A percentile compares a stretch with the other conserved stretches of the same genome.
These are phyloP conservation scores for Caenorhabditis sulstoni DNA, from an alignment of 2,888 invertebrate genomes.

Conservation along the genomic window DNA sequence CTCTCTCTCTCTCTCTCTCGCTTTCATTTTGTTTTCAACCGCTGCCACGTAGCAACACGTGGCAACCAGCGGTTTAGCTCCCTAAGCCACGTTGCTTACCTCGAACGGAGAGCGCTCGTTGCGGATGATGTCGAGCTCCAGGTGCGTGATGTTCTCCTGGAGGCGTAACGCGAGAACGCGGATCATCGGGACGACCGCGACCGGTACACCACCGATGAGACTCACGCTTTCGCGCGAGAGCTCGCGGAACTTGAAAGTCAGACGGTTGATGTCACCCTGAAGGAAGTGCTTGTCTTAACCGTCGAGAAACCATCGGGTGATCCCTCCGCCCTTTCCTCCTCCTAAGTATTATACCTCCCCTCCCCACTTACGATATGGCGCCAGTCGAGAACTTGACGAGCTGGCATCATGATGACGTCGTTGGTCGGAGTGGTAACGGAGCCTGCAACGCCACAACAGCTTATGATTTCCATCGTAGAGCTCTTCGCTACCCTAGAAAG, in stretches of 20 bases:
- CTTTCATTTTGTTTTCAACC: no score
- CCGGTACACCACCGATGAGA: slow-evolving; percentile 16
- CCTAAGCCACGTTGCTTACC: no score
- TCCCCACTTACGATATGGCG: slow-evolving; percentile 34
- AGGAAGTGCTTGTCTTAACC: background rate
- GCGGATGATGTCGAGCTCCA: slow-evolving; percentile 21
- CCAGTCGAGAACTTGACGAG: slow-evolving; percentile 9
- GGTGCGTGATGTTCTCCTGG: background rate
- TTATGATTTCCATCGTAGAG: no score
- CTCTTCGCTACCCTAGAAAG: no score
- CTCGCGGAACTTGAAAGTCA: slow-evolving; percentile 38
- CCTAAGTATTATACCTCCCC: background rate
- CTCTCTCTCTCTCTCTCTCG: no score
- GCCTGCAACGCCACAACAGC: no score
- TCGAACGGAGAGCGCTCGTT: slow-evolving; percentile 45
- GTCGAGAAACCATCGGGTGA: no score
- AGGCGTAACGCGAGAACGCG: slow-evolving; percentile 11
- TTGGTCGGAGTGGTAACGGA: no score
- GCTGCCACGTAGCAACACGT: background rate
- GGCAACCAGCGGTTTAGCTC: no score
- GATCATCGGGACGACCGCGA: slow-evolving; percentile 3
- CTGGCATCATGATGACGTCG: no score
- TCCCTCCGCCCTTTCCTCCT: no score
- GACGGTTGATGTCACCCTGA: slow-evolving; percentile 44
- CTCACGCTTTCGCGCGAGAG: slow-evolving; percentile 18